A percentile compares a stretch with the other conserved stretches of the same genome.
phyloP scores from a whole-genome alignment of 2,113 vertebrate species.

The Myiozetetes cayanensis region DNA sequence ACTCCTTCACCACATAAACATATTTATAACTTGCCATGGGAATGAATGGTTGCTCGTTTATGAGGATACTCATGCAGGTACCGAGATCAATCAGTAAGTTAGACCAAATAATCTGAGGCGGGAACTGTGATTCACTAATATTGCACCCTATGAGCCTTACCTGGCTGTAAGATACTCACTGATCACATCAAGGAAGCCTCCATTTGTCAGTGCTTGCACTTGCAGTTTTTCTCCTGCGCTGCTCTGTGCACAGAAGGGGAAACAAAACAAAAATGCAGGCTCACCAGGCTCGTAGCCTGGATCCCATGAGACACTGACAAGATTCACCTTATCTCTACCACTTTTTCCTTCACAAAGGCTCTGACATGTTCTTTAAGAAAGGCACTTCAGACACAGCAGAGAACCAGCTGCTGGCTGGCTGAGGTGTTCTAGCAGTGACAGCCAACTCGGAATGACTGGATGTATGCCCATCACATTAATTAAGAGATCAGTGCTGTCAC shows the following conservation, averaged over 20 bases:
- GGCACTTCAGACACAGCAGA: neutral
- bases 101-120: neutral
- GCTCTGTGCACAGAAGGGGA: neutral
- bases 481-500: neutral
- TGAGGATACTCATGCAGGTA: neutral
- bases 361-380: neutral
- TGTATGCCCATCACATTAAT: neutral
- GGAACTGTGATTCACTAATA: neutral
- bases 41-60: neutral
- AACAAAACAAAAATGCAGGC: neutral
- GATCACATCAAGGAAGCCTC: neutral
- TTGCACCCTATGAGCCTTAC: neutral
- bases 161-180: neutral
- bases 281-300: neutral
- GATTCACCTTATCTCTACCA: neutral
- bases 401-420: neutral
- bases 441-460: fast-evolving
- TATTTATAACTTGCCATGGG: neutral
- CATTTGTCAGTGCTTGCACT: neutral
- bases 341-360: neutral
- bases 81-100: neutral
- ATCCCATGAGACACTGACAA: neutral
- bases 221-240: neutral
- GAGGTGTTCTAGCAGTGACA: neutral
- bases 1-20: neutral